Percentiles rank a stretch among this genome's conserved stretches.
Conservation (phyloP, 2,888 invertebrate species). For the Eledona agricola region DNA sequence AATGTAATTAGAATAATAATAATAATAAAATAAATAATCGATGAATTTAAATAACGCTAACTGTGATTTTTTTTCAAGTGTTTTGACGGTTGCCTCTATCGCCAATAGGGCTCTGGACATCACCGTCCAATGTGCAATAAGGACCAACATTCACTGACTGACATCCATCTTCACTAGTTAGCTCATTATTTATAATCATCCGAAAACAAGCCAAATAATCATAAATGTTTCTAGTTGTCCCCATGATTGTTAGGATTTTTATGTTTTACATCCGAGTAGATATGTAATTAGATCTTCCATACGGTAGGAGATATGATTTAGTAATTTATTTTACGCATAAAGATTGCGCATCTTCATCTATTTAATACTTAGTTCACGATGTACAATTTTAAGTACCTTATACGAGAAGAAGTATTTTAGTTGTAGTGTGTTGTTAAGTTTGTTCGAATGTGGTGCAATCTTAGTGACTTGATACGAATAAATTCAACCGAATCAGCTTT, state of each 20-base stretch:
- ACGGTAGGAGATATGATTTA: slow-evolving; percentile 37
- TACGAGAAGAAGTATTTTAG: slow-evolving; percentile 33
- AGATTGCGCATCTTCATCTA: slow-evolving; percentile 45
- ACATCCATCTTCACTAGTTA: slow-evolving; percentile 61
- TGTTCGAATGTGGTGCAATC: slow-evolving; percentile 48
- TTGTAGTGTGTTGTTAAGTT: slow-evolving; percentile 41
- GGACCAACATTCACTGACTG: slow-evolving; percentile 64
- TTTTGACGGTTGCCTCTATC: slow-evolving; percentile 63
- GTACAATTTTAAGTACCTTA: slow-evolving; percentile 38
- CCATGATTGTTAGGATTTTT: slow-evolving; percentile 57
- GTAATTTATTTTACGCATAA: slow-evolving; percentile 46
- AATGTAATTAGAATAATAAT: too few relatives aligned
- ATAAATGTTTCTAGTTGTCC: slow-evolving; percentile 61
- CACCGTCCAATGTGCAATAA: slow-evolving; percentile 63
- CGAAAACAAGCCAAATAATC: slow-evolving; percentile 61
- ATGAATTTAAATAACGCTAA: slow-evolving; percentile 26
- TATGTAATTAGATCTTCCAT: slow-evolving; percentile 47
- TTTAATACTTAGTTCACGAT: slow-evolving; percentile 38
- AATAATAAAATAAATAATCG: too few relatives aligned
- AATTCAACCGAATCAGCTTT: slow-evolving; percentile 45
- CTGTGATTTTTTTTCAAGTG: slow-evolving; percentile 54
- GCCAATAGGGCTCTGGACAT: slow-evolving; percentile 61
- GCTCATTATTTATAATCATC: slow-evolving; percentile 60
- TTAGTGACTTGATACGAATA: slow-evolving; percentile 41
- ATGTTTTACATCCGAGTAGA: slow-evolving; percentile 53